Conservation (phyloP, 2,113 vertebrate species). For the Phrynosoma blainvillii region DNA sequence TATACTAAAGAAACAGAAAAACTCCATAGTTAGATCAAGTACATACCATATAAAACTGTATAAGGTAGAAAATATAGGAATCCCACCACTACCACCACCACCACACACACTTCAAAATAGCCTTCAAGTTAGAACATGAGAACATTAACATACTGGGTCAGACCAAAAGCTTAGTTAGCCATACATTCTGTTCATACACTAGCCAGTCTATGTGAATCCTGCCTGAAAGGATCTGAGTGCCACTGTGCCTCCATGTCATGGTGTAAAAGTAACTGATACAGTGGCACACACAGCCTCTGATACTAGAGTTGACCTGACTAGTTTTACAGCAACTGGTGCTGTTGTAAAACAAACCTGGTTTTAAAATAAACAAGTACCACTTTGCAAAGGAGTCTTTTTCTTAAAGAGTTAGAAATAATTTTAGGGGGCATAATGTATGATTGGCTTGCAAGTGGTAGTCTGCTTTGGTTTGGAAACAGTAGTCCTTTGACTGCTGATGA, state of each 20-base stretch:
- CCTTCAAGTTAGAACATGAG: too few relatives aligned
- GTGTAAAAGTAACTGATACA: too few relatives aligned
- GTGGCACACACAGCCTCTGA: too few relatives aligned
- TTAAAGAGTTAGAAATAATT: background rate
- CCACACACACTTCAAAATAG: too few relatives aligned
- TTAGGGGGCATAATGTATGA: background rate
- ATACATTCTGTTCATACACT: too few relatives aligned
- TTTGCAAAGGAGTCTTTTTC: conserved; percentile 7
- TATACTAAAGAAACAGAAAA: background rate
- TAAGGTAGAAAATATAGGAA: too few relatives aligned
- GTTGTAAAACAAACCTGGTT: conserved; percentile 1
- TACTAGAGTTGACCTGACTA: background rate
- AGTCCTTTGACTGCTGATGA: background rate
- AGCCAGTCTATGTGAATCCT: background rate
- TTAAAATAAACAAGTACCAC: background rate
- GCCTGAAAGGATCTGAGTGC: background rate
- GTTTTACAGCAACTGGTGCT: background rate
- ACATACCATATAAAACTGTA: background rate
- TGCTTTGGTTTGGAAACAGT: background rate
- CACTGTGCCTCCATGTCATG: too few relatives aligned
- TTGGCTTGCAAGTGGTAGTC: conserved; percentile 3
- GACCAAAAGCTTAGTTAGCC: too few relatives aligned
- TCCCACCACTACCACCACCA: too few relatives aligned
- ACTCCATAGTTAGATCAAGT: background rate
- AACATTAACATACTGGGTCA: too few relatives aligned